These are phyloP conservation scores for Myoxocephalus aenaeus DNA, from an alignment of 2,797 vertebrate genomes.

Conservation along the genomic window DNA sequence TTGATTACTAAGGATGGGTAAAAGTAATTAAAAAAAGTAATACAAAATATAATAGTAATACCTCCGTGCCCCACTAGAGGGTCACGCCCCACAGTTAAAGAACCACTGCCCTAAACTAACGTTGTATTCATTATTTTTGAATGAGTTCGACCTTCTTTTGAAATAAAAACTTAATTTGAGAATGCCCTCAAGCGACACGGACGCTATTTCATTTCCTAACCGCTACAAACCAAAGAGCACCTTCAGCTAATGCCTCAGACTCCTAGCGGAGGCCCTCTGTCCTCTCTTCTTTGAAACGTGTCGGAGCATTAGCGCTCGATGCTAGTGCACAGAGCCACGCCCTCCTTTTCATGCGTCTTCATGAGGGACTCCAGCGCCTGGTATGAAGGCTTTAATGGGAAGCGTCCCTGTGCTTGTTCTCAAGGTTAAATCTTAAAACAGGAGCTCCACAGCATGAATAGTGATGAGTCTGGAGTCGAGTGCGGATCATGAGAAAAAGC, in stretches of 20 bases:
- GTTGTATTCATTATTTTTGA: background rate
- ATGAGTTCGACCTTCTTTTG: background rate
- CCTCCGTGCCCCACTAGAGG: no score
- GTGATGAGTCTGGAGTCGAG: conserved; percentile 31
- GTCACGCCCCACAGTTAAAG: no score
- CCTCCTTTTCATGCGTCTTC: conserved; percentile 12
- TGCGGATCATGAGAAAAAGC: background rate
- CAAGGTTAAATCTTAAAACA: conserved; percentile 51
- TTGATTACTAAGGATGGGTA: no score
- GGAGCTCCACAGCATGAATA: conserved; percentile 49
- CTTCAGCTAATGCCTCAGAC: conserved; percentile 12
- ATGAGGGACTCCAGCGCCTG: background rate
- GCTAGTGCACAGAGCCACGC: no score
- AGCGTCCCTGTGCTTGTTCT: conserved; percentile 27
- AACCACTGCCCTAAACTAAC: background rate
- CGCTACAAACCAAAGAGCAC: background rate
- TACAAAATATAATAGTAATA: no score
- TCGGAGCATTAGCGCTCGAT: background rate
- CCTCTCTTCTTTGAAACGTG: conserved; percentile 13
- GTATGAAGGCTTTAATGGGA: conserved; percentile 21
- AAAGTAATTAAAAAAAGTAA: no score
- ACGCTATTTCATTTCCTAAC: background rate
- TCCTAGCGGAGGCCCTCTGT: conserved; percentile 10
- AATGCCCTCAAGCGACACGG: background rate
- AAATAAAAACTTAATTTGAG: conserved; percentile 11